These are phyloP conservation scores for Oreochromis niloticus DNA, from an alignment of 2,113 vertebrate genomes.

Conservation along the genomic window DNA sequence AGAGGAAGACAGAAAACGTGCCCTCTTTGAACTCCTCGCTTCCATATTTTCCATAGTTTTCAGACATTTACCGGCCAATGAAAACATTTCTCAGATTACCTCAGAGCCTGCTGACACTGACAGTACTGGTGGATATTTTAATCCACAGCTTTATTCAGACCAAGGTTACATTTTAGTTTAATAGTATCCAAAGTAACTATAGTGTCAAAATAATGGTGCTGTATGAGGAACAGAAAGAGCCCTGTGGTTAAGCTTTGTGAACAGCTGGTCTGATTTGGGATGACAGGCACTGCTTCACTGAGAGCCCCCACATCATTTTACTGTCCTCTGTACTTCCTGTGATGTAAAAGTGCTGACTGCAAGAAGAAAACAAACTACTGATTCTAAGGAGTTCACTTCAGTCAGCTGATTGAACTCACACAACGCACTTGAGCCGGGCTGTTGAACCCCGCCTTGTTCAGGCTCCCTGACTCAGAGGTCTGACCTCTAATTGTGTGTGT, in stretches of 20 bases:
- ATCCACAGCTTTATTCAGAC: background rate
- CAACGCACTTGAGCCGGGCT: accelerated
- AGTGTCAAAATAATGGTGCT: accelerated
- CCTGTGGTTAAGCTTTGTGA: background rate
- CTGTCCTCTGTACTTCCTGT: background rate
- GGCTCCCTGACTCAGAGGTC: background rate
- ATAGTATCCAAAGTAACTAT: background rate
- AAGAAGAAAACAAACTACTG: accelerated
- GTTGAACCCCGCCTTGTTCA: background rate
- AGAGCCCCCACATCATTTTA: background rate
- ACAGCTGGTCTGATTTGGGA: background rate
- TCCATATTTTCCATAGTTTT: accelerated
- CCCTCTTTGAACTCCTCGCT: accelerated
- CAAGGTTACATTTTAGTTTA: accelerated
- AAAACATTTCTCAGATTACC: background rate
- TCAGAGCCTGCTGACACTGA: background rate
- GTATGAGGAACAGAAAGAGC: accelerated
- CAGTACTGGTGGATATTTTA: background rate
- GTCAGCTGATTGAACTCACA: background rate
- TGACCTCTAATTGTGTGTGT: accelerated
- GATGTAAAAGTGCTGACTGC: background rate
- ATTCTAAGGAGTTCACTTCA: background rate
- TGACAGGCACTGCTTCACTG: background rate
- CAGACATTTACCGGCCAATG: background rate
- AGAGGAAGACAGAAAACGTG: background rate